A percentile compares a stretch with the other conserved stretches of the same genome.
Evolutionary conservation across 2,797 vertebrate species (phyloP).

Genomic region (Falco naumanni): DNA sequence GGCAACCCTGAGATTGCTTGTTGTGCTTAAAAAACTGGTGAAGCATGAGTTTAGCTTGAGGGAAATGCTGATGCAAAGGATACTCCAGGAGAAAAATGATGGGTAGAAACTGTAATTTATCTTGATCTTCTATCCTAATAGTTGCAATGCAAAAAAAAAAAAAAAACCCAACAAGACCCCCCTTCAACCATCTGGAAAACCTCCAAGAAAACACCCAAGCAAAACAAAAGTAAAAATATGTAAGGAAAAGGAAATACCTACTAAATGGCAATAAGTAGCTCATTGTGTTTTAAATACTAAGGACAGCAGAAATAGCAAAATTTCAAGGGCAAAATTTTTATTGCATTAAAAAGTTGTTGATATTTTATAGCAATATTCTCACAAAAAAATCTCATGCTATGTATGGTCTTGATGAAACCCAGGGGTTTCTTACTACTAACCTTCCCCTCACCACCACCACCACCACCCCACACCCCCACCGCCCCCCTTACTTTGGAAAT

Average conservation of each 20-base stretch:
- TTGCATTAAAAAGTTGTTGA: not conserved
- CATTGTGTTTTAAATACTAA: not conserved
- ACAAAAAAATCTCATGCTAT: not conserved
- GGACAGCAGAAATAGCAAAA: not conserved
- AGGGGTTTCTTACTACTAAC: not conserved
- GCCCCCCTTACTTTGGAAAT: not conserved
- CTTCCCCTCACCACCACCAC: not conserved
- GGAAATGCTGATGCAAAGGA: constrained; percentile 42
- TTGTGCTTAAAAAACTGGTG: constrained; percentile 45
- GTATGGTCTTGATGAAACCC: not conserved
- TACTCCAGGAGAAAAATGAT: constrained; percentile 38
- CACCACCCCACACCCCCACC: too few relatives aligned
- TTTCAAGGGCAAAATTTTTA: not conserved
- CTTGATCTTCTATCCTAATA: constrained; percentile 25
- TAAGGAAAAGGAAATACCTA: not conserved
- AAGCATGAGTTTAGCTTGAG: constrained; percentile 22
- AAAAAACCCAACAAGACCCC: not conserved
- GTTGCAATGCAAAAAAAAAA: not conserved
- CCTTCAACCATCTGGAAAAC: not conserved
- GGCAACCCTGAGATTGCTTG: not conserved
- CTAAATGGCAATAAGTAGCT: not conserved
- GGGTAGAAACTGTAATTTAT: constrained; percentile 37
- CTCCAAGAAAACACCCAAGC: not conserved
- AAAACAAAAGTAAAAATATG: not conserved
- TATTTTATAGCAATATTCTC: not conserved